These are phyloP conservation scores for Heliconius hortense DNA, from an alignment of 2,888 invertebrate genomes.

Conservation along the genomic window DNA sequence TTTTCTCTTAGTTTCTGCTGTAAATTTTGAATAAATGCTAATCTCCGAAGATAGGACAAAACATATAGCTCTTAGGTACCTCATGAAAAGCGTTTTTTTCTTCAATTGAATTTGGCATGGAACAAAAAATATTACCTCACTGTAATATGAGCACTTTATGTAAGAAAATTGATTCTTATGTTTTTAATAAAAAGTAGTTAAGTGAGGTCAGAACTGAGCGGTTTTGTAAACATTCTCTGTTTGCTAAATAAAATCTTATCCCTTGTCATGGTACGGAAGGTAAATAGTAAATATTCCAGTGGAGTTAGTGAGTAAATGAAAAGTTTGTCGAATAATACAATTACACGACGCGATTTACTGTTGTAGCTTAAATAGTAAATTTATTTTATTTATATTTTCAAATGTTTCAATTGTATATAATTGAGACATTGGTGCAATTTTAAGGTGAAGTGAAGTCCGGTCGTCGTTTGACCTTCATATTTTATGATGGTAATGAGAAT, in stretches of 20 bases:
- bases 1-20: too few species aligned
- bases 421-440: too few species aligned
- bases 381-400: background rate
- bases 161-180: background rate
- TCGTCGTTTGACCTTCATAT: too few species aligned
- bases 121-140: background rate
- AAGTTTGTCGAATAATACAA: background rate
- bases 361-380: background rate
- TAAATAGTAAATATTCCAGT: conserved; percentile 12
- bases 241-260: conserved; percentile 21
- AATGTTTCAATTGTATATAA: background rate
- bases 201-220: conserved; percentile 4
- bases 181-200: conserved; percentile 15
- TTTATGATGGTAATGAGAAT: too few species aligned
- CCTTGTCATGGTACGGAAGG: conserved; percentile 10
- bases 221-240: background rate
- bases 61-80: too few species aligned
- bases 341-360: background rate
- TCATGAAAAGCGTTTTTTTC: too few species aligned
- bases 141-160: background rate
- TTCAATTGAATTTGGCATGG: too few species aligned
- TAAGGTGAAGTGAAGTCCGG: too few species aligned
- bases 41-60: too few species aligned
- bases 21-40: too few species aligned
- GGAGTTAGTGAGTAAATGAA: conserved; percentile 8